Base-by-base conservation (phyloP, 2,888 invertebrate species). In the Rhagonycha fulva region DNA sequence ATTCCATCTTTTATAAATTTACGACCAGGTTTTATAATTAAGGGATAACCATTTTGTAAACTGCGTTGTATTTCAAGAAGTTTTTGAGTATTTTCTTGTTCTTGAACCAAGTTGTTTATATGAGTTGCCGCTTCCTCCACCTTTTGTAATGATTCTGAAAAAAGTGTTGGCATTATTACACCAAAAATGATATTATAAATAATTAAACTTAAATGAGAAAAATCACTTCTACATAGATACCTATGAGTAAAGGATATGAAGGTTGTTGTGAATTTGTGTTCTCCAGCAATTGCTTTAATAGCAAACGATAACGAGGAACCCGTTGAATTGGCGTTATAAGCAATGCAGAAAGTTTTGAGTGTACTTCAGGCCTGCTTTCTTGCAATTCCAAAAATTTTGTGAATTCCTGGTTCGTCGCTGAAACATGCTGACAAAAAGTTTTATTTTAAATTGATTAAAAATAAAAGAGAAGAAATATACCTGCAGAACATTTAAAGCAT, bases 311-410 rank as follows among this genome's bases (percentile, higher is more conserved):
- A 69, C 95, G 90, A 0, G 95, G 95, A 70, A 95, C 90, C 82
- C 95, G 89, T 85, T 95, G 95, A 81, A 95, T 93, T 12, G 95
- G 95, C 3, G 92, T 92, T 80, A 95, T 95, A 80, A 95, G 88
- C 62, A 95, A 87, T 0, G 95, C 92, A 75, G 93, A 92, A 4
- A 95, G 86, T 84, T 94, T 94, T 62, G 89, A 90, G 80, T 91
- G 91, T 68, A 95, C 92, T 86, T 94, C 94, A 9, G 94, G 93
- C 10, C 92, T 88, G 3, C 90, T 90, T 86, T 95, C 94, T 83
- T 94, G 93, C 28, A 87, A 87, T 75, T 88, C 88, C 60, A 93
- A 85, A 84, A 93, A 93, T 79, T 89, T 89, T 11, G 89, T 88
- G 82, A 93, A 90, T 66, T 87, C 87, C 12, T 88, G 87, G 84